Evolutionary conservation across 2,888 invertebrate species (phyloP).

Genomic region (Spodoptera picta): DNA sequence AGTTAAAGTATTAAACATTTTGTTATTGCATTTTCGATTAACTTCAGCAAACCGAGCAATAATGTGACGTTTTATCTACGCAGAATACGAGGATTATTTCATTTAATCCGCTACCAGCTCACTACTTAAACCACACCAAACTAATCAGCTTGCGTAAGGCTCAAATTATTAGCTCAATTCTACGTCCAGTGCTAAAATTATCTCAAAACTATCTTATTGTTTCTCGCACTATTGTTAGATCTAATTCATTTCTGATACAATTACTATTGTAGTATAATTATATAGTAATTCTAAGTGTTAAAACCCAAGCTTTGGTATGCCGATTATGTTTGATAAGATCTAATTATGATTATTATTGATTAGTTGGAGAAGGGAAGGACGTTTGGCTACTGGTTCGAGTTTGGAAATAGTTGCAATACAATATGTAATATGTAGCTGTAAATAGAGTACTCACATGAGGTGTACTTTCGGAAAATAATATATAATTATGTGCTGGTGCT

Average conservation of each 20-base stretch:
- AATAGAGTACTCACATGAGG: too few species aligned
- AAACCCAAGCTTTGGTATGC: conserved; percentile 22
- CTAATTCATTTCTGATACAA: conserved; percentile 31
- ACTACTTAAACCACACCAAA: conserved; percentile 4
- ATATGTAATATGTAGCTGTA: too few species aligned
- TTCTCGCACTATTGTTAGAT: conserved; percentile 47
- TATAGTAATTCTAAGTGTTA: conserved; percentile 22
- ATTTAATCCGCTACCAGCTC: neutral
- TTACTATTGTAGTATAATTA: conserved; percentile 27
- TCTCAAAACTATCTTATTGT: conserved; percentile 40
- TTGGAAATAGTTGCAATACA: too few species aligned
- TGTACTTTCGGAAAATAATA: too few species aligned
- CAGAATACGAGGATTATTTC: too few species aligned
- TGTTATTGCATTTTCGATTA: too few species aligned
- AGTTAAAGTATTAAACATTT: too few species aligned
- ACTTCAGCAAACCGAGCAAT: too few species aligned
- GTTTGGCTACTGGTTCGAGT: neutral
- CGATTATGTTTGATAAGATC: neutral
- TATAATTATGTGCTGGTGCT: too few species aligned
- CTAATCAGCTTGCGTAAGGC: conserved; percentile 49
- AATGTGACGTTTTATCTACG: too few species aligned
- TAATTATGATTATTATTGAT: conserved; percentile 3
- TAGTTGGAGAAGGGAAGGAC: conserved; percentile 26
- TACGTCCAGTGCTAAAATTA: conserved; percentile 29
- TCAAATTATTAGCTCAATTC: conserved; percentile 42